phyloP scores from a whole-genome alignment of 1,140 invertebrate species.

The Drosophila santomea region DNA sequence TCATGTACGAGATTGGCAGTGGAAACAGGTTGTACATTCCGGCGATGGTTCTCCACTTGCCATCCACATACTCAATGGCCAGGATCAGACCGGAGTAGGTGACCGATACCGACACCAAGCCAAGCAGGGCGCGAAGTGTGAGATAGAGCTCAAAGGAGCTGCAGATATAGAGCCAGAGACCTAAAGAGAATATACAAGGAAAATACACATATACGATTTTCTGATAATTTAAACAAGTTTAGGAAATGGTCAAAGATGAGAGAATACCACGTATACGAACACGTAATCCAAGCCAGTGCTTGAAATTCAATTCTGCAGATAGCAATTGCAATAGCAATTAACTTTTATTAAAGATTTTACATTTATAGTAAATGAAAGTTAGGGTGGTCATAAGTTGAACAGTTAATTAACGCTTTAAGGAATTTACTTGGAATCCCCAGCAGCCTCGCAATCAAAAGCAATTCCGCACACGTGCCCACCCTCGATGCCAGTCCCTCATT shows the following conservation, averaged over 20 bases:
- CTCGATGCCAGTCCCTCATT: conserved; percentile 45
- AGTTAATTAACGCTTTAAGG: neutral
- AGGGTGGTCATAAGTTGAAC: neutral
- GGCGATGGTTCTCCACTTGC: conserved; percentile 90
- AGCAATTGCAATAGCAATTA: no score
- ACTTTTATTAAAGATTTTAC: neutral
- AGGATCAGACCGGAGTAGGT: conserved; percentile 90
- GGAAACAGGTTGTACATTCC: conserved; percentile 91
- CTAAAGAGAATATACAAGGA: conserved; percentile 63
- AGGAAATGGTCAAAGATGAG: neutral
- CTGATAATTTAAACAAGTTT: neutral
- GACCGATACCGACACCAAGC: conserved; percentile 89
- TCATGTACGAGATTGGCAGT: conserved; percentile 89
- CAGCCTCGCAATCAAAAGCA: conserved; percentile 19
- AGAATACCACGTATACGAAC: neutral
- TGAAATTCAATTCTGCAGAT: no score
- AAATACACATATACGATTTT: no score
- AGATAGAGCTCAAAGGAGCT: conserved; percentile 89
- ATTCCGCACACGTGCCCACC: conserved; percentile 12
- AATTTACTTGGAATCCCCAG: neutral
- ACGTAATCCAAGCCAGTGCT: no score
- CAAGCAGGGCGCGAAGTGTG: conserved; percentile 87
- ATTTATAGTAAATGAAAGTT: neutral
- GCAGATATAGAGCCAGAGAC: conserved; percentile 87
- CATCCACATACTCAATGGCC: conserved; percentile 90